Conservation (phyloP, 2,888 invertebrate genomes). For the Phengaris arion region DNA sequence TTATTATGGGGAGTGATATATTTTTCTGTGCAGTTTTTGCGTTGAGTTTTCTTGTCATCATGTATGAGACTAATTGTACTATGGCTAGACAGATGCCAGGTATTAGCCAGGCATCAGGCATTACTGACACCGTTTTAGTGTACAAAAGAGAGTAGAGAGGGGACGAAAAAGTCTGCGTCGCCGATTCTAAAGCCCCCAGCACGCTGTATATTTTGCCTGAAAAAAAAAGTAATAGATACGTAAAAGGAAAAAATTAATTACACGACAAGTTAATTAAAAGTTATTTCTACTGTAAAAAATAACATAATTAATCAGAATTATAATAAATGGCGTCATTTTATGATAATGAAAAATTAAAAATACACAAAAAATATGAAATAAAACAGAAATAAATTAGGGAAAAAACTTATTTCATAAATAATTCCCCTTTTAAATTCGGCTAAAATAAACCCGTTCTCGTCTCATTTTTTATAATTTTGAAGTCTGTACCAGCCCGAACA, state of each 20-base stretch:
- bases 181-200: conserved; percentile 70
- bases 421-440: too few relatives aligned
- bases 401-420: too few relatives aligned
- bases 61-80: conserved; percentile 60
- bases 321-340: too few relatives aligned
- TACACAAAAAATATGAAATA: too few relatives aligned
- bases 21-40: conserved; percentile 35
- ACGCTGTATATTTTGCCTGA: conserved; percentile 77
- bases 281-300: neutral
- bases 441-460: too few relatives aligned
- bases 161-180: conserved; percentile 64
- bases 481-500: too few relatives aligned
- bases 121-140: conserved; percentile 59
- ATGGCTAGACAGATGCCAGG: conserved; percentile 59
- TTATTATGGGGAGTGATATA: conserved; percentile 31
- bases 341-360: neutral
- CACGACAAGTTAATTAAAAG: neutral
- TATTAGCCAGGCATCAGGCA: conserved; percentile 68
- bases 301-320: neutral
- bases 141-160: conserved; percentile 70
- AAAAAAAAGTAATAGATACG: conserved; percentile 39
- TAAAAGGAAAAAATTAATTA: neutral
- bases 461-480: too few relatives aligned
- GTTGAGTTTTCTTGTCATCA: conserved; percentile 53
- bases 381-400: too few relatives aligned